Conservation (phyloP, 2,888 invertebrate species). For the Buathra laborator region DNA sequence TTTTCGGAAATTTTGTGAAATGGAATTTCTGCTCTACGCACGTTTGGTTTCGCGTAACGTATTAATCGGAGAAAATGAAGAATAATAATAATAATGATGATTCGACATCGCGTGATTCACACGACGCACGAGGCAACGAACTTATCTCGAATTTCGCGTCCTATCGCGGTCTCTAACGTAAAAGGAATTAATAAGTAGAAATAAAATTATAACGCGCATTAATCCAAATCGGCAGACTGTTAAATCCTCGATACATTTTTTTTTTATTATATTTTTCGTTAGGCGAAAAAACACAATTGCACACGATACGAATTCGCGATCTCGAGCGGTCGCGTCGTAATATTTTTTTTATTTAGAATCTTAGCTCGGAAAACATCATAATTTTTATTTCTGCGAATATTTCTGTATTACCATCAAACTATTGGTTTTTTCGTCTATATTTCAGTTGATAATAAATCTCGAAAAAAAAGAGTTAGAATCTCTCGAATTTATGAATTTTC, state of each 20-base stretch:
- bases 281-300: not conserved
- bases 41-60: not conserved
- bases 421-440: no score
- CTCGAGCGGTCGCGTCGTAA: not conserved
- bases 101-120: not conserved
- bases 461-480: not conserved
- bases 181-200: not conserved
- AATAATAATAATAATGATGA: no score
- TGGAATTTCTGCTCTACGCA: constrained; percentile 13
- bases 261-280: not conserved
- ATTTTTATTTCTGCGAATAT: no score
- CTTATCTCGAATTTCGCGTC: not conserved
- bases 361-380: no score
- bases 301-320: not conserved
- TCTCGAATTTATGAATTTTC: not conserved
- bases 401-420: no score
- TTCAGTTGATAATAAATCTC: not conserved
- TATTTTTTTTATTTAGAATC: not conserved
- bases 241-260: not conserved
- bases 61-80: no score
- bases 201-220: not conserved
- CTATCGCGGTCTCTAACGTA: not conserved
- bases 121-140: not conserved
- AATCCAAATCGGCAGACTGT: not conserved
- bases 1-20: constrained; percentile 23